A percentile compares a stretch with the other conserved stretches of the same genome.
phyloP scores from a whole-genome alignment of 2,888 invertebrate species.

The Drosophila niveifrons region DNA sequence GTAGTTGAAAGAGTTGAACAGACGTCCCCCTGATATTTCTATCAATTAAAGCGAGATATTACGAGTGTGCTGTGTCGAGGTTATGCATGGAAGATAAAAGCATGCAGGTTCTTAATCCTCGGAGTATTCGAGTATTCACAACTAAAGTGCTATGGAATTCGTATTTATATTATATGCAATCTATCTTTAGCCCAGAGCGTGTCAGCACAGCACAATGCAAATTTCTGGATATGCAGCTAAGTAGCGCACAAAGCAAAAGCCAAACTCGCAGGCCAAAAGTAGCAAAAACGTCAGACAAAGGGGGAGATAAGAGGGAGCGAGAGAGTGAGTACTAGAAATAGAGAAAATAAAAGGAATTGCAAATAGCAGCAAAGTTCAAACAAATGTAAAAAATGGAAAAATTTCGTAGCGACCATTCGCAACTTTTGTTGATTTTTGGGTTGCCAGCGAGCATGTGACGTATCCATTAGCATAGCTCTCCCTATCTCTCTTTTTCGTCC shows the following conservation, averaged over 20 bases:
- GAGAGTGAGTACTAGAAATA: neutral
- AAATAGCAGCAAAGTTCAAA: conserved; percentile 66
- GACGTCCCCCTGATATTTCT: conserved; percentile 58
- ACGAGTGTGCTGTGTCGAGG: conserved; percentile 4
- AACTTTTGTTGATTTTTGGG: conserved; percentile 74
- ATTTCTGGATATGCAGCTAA: conserved; percentile 63
- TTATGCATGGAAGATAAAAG: conserved; percentile 26
- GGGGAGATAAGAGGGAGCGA: neutral
- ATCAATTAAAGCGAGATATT: conserved; percentile 74
- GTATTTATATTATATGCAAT: conserved; percentile 47
- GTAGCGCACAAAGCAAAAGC: conserved; percentile 55
- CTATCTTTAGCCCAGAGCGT: conserved; percentile 49
- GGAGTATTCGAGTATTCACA: conserved; percentile 25
- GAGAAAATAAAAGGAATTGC: conserved; percentile 30
- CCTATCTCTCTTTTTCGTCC: conserved; percentile 11
- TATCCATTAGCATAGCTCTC: conserved; percentile 48
- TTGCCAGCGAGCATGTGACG: conserved; percentile 45
- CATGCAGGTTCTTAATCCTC: conserved; percentile 20
- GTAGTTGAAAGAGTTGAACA: neutral
- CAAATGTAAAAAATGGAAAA: conserved; percentile 55
- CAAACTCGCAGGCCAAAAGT: conserved; percentile 16
- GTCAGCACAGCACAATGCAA: conserved; percentile 63
- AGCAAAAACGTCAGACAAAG: neutral
- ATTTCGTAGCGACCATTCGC: conserved; percentile 38
- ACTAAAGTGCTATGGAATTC: conserved; percentile 17